Base-by-base conservation (phyloP, 2,888 invertebrate species). In the Dorcus hopei region DNA sequence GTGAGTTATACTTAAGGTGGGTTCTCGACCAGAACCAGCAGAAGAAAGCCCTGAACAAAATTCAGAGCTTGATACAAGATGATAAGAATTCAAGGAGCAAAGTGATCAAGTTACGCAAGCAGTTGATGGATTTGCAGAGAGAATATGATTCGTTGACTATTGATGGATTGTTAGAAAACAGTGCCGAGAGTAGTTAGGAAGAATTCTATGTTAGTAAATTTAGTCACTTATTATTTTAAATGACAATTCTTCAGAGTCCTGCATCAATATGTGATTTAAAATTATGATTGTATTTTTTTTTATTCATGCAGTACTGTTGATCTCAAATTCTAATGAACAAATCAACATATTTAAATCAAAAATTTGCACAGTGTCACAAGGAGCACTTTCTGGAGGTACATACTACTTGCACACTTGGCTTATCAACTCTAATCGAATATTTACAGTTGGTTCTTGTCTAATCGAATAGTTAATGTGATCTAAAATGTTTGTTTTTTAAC, bases 1-100 rank as follows among this genome's bases (percentile, higher is more conserved):
- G 83, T 70, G 91, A 90, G 69, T 80, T 93, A n/a, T 93, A 87
- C 77, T 81, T 93, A 48, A 85, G 92, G 49, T 93, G 91, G 91
- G 82, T 88, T 9, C 82, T 90, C 9, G 86, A 88, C 74, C 85
- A 85, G 68, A 82, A 82, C 9, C 68, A 72, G 8, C 83, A 84
- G 61, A 82, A 83, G 54, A 83, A 84, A 38, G 83, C 84, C 3
- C 81, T 85, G 64, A 80, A 81, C 52, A 86, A 86, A 69, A 87
- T 91, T 71, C 83, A 85, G 52, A 81, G 83, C 45, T 83, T 93
- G 48, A 84, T 90, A 43, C 85, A 87, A 23, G 81, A 85, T 55
- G 91, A 93, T 74, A 89, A 90, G 67, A 88, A 91, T 72, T 77
- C 88, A 19, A 79, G 87, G 57, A 80, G 82, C 40, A 81, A 85